Evolutionary conservation across 2,888 invertebrate species (phyloP), one percentile per base, ranked within the genome.

Genomic region (Odiellus spinosus): DNA sequence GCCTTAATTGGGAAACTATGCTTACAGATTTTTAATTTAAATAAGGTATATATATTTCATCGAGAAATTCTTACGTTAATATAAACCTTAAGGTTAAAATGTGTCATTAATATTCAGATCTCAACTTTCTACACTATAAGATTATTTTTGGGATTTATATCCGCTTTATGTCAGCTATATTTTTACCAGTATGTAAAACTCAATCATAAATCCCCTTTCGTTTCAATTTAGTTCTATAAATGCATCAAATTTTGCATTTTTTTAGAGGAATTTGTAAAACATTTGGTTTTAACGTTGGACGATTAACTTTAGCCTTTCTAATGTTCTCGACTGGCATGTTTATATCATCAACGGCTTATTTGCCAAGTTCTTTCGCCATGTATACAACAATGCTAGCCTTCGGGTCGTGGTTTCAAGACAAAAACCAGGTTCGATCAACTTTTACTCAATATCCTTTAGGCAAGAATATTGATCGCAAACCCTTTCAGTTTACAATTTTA

Each of bases 331-430:
- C 88, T 0, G 98, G 96, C 42, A 80, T 86, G 80, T 96, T 86
- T 67, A 80, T 85, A 20, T 76, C 84, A 1, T 75, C 79, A 54
- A 76, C 87, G 2, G 87, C 95, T 1, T 80, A 87, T 69, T 68
- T 99, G 51, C 98, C 98, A 1, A 87, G 90, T 3, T 80, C 86
- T n/a, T 96, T 95, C 74, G 83, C 91, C 50, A 82, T 84, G 78
- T 85, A 86, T 58, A 75, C 88, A 60, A 78, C 78, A 42, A 75
- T 82, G 58, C 76, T 82, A 2, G 84, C 88, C 0, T 73, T 85
- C 59, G 88, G 86, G 11, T 81, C 84, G 52, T 95, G 93, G 90
- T 85, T 88, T 73, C 77, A 78, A 12, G 74, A 79, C 45, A 76
- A 78, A 53, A 81, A 82, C 64, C 53, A 59, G 48, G 63, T 64